These are phyloP conservation scores for Verasper variegatus DNA, from an alignment of 2,113 vertebrate species.

Conservation along the genomic window DNA sequence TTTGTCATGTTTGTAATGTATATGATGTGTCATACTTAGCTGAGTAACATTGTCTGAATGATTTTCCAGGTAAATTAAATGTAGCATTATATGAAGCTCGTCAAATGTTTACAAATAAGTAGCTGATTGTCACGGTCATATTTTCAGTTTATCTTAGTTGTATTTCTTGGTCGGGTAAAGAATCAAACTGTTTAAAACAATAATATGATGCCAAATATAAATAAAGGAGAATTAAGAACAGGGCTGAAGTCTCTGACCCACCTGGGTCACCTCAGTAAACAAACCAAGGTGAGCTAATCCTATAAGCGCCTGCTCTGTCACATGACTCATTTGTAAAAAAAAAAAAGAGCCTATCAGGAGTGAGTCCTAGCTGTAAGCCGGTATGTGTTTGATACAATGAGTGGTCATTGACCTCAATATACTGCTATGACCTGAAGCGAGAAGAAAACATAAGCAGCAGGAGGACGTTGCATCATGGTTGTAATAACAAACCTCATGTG, in stretches of 20 bases:
- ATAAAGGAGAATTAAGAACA: neutral
- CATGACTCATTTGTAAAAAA: slow-evolving; percentile 62
- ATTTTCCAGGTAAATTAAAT: no score
- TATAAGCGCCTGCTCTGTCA: slow-evolving; percentile 62
- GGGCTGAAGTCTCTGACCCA: neutral
- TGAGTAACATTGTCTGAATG: no score
- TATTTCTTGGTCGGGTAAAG: neutral
- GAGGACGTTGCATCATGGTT: neutral
- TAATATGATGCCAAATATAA: neutral
- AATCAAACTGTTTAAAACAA: neutral
- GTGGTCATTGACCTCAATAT: slow-evolving; percentile 36
- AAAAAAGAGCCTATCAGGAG: slow-evolving; percentile 44
- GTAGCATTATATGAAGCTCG: no score
- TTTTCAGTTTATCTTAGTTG: neutral
- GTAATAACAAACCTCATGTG: no score
- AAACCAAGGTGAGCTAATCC: slow-evolving; percentile 61
- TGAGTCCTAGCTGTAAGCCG: slow-evolving; percentile 30
- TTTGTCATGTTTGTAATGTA: no score
- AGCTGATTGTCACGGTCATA: no score
- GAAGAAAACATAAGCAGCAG: neutral
- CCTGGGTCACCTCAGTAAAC: slow-evolving; percentile 36
- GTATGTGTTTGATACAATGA: slow-evolving; percentile 30
- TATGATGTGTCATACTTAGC: no score
- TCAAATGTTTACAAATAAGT: neutral
- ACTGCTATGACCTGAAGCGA: neutral